Evolutionary conservation across 2,888 invertebrate genomes (phyloP).

Genomic region (Acanthosepion lycidas): DNA sequence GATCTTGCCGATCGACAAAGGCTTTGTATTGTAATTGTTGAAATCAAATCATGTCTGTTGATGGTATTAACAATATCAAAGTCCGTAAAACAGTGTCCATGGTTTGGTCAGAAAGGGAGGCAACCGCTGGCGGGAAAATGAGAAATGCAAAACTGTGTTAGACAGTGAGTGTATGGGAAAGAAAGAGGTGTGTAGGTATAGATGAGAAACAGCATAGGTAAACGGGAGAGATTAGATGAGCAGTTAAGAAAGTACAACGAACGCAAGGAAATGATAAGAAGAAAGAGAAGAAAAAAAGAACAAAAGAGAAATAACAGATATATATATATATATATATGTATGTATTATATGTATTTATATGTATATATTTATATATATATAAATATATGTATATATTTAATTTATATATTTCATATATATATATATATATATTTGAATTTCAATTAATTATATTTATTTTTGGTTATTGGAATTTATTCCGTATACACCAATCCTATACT

Average conservation of each 20-base stretch:
- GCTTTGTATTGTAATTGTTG: constrained; percentile 33
- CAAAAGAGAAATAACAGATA: background rate
- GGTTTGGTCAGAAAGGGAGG: background rate
- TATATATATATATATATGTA: no score
- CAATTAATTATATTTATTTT: no score
- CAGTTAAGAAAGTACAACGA: background rate
- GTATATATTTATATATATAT: no score
- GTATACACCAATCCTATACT: no score
- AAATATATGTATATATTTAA: no score
- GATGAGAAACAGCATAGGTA: background rate
- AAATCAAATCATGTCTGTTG: constrained; percentile 23
- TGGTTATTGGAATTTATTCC: no score
- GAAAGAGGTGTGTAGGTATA: background rate
- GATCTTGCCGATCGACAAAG: background rate
- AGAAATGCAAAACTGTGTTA: constrained; percentile 1
- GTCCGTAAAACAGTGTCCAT: background rate
- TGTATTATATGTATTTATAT: background rate
- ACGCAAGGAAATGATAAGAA: background rate
- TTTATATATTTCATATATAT: no score
- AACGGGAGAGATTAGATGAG: background rate
- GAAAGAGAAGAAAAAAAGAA: no score
- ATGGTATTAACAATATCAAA: constrained; percentile 22
- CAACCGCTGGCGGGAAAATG: background rate
- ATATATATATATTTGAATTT: no score
- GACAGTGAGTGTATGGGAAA: background rate